Conservation (phyloP, 2,888 invertebrate species). For the Drosophila formosana region DNA sequence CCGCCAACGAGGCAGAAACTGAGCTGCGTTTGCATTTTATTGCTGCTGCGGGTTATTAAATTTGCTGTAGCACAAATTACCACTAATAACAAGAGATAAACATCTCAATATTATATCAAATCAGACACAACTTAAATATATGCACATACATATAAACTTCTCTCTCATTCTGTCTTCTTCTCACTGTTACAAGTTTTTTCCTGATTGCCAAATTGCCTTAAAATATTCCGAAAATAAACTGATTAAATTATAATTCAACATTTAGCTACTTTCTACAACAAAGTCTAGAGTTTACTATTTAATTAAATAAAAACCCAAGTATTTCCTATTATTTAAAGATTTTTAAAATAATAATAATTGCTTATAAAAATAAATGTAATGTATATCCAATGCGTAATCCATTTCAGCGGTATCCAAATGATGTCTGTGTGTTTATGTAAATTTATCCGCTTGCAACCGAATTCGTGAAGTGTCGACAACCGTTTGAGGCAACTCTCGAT, state of each 20-base stretch:
- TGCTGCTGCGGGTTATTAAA: constrained; percentile 55
- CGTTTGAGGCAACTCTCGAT: constrained; percentile 44
- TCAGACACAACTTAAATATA: constrained; percentile 7
- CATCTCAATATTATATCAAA: constrained; percentile 36
- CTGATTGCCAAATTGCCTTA: constrained; percentile 1
- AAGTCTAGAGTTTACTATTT: neutral
- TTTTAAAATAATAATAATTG: neutral
- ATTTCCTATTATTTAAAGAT: neutral
- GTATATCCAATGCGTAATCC: constrained; percentile 20
- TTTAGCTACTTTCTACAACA: neutral
- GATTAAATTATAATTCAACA: neutral
- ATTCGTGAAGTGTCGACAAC: constrained; percentile 29
- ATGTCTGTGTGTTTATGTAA: constrained; percentile 4
- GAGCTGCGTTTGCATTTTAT: constrained; percentile 54
- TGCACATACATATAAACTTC: constrained; percentile 8
- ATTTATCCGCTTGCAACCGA: constrained; percentile 23
- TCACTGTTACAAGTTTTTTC: neutral
- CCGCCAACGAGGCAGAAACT: constrained; percentile 70
- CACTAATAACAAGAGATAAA: constrained; percentile 49
- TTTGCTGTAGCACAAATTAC: constrained; percentile 53
- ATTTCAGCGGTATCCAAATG: constrained; percentile 3
- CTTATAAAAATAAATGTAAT: neutral
- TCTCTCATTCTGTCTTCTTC: neutral
- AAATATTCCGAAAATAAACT: neutral
- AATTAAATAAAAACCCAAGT: too few relatives aligned